phyloP scores from a whole-genome alignment of 2,113 vertebrate species.

The Scolopax mira region DNA sequence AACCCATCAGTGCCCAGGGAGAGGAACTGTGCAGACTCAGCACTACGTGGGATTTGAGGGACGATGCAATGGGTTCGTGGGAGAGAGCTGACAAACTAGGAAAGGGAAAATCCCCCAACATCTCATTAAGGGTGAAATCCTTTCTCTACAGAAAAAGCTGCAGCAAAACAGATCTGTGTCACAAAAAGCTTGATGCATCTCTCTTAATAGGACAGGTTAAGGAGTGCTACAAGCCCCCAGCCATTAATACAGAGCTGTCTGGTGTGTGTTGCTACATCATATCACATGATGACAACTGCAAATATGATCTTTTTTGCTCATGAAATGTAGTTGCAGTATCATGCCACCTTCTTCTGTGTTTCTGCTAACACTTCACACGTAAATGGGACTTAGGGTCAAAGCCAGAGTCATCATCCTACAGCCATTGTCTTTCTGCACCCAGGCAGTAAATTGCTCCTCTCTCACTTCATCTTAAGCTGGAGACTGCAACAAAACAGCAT shows the following conservation, averaged over 20 bases:
- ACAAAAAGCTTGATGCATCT: neutral
- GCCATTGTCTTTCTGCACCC: neutral
- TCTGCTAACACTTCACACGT: neutral
- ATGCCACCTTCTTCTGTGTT: neutral
- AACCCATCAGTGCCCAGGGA: neutral
- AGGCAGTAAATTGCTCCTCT: neutral
- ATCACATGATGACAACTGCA: neutral
- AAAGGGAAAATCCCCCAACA: neutral
- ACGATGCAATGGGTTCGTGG: neutral
- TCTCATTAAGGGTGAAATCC: neutral
- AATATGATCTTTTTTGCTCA: accelerated
- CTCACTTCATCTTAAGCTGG: neutral
- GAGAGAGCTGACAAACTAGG: neutral
- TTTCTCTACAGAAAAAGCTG: neutral
- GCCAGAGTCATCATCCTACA: neutral
- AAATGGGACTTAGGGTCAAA: neutral
- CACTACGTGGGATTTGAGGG: neutral
- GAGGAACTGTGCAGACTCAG: neutral
- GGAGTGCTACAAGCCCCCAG: neutral
- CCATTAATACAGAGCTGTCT: too few relatives aligned
- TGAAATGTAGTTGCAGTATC: neutral
- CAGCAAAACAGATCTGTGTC: neutral
- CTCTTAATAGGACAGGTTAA: neutral
- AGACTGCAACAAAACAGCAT: neutral
- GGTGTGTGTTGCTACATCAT: accelerated